These are phyloP conservation scores for Tylochromis polylepis DNA, from an alignment of 2,113 vertebrate species.

Conservation along the genomic window DNA sequence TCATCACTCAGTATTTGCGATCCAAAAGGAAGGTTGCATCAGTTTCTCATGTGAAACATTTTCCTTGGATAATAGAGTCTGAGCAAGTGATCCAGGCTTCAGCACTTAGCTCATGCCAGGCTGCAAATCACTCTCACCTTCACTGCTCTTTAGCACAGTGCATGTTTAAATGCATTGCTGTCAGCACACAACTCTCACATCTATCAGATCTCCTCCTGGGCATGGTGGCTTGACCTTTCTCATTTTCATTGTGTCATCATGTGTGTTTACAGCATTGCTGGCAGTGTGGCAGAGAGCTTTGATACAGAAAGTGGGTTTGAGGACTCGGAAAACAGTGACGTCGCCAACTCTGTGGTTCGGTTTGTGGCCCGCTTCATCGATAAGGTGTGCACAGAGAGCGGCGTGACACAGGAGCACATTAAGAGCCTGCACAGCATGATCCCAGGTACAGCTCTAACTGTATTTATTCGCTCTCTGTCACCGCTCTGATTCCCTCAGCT, in stretches of 20 bases:
- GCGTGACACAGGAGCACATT: slow-evolving; percentile 96
- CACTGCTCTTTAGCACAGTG: slow-evolving; percentile 2
- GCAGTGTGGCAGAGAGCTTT: slow-evolving; percentile 95
- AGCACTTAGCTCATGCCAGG: neutral
- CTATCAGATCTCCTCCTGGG: neutral
- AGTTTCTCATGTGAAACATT: slow-evolving; percentile 32
- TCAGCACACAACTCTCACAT: neutral
- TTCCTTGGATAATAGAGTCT: neutral
- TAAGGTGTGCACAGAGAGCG: slow-evolving; percentile 97
- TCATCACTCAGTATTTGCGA: slow-evolving; percentile 32
- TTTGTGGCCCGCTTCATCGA: slow-evolving; percentile 96
- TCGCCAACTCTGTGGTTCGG: slow-evolving; percentile 88
- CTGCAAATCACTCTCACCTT: neutral
- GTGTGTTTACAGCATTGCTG: slow-evolving; percentile 82
- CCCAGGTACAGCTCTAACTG: slow-evolving; percentile 77
- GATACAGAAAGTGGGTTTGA: slow-evolving; percentile 98
- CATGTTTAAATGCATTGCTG: neutral
- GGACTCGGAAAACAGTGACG: slow-evolving; percentile 92
- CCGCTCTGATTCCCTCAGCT: slow-evolving; percentile 26
- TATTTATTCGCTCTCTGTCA: neutral
- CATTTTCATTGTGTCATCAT: neutral
- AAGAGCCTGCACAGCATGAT: slow-evolving; percentile 98
- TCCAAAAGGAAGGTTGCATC: slow-evolving; percentile 36
- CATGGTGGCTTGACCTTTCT: neutral
- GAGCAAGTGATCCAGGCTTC: slow-evolving; percentile 10